A percentile compares a stretch with the other conserved stretches of the same genome.
Conservation (phyloP, 2,888 invertebrate genomes). For the Heliconius charithonia region DNA sequence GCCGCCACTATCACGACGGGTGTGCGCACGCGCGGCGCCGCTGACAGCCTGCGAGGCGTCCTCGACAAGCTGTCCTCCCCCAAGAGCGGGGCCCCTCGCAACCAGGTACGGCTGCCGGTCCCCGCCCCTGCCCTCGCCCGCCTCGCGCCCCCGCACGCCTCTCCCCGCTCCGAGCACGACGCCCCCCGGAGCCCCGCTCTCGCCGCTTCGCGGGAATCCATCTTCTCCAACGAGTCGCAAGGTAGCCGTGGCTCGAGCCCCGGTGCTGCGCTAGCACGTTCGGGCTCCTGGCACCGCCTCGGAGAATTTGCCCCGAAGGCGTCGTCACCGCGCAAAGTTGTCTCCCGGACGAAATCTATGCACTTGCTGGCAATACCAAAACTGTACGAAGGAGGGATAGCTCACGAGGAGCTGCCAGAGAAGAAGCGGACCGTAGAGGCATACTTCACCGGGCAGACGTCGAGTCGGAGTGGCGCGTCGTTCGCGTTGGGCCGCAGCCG, state of each 20-base stretch:
- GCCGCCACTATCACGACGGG: slow-evolving; percentile 86
- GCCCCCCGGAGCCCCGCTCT: slow-evolving; percentile 88
- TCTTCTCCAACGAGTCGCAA: slow-evolving; percentile 65
- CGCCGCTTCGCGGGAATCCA: slow-evolving; percentile 69
- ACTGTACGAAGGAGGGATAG: slow-evolving; percentile 91
- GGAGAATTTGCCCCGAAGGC: slow-evolving; percentile 71
- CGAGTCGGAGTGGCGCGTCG: slow-evolving; percentile 51
- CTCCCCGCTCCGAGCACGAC: slow-evolving; percentile 84
- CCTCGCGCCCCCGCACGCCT: slow-evolving; percentile 66
- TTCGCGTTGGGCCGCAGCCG: slow-evolving; percentile 88
- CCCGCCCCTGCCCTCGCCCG: slow-evolving; percentile 54
- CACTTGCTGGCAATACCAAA: slow-evolving; percentile 89
- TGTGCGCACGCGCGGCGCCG: slow-evolving; percentile 79
- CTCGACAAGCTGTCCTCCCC: slow-evolving; percentile 80
- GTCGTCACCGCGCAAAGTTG: slow-evolving; percentile 72
- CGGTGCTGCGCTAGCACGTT: slow-evolving; percentile 84
- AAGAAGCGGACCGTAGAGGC: slow-evolving; percentile 90
- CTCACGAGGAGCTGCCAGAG: slow-evolving; percentile 86
- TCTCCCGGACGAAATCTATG: slow-evolving; percentile 88
- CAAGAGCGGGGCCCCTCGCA: slow-evolving; percentile 61
- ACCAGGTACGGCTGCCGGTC: slow-evolving; percentile 69
- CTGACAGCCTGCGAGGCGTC: slow-evolving; percentile 77
- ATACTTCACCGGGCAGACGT: slow-evolving; percentile 83
- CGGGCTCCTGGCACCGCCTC: slow-evolving; percentile 92
- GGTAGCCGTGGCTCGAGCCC: slow-evolving; percentile 60